These are phyloP conservation scores for Sesamia inferens DNA, from an alignment of 2,888 invertebrate species.

Conservation along the genomic window DNA sequence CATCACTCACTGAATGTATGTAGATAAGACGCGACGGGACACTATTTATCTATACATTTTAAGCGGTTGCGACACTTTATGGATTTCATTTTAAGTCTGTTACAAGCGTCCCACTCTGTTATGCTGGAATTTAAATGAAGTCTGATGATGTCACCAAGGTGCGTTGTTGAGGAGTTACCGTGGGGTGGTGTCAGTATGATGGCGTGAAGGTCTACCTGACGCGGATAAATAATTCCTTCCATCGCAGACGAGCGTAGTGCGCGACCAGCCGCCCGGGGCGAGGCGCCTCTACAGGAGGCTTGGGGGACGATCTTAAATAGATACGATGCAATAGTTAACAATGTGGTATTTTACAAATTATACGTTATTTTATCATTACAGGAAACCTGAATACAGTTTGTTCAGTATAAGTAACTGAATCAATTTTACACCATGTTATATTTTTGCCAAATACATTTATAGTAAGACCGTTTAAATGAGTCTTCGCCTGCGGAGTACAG, in stretches of 20 bases:
- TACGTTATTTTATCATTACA: neutral
- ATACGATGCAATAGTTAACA: neutral
- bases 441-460: too few relatives aligned
- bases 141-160: slow-evolving; percentile 14
- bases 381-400: too few relatives aligned
- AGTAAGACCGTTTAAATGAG: too few relatives aligned
- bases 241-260: slow-evolving; percentile 67
- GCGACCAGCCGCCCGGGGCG: slow-evolving; percentile 52
- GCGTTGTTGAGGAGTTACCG: neutral
- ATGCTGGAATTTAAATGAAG: slow-evolving; percentile 4
- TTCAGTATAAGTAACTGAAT: too few relatives aligned
- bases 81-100: slow-evolving; percentile 1
- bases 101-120: slow-evolving; percentile 11
- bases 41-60: neutral
- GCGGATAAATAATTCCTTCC: slow-evolving; percentile 75
- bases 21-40: neutral
- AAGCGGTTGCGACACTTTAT: slow-evolving; percentile 2
- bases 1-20: neutral
- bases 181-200: slow-evolving; percentile 13
- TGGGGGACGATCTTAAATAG: slow-evolving; percentile 63
- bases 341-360: neutral
- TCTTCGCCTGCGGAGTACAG: too few relatives aligned
- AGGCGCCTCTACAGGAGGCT: slow-evolving; percentile 59
- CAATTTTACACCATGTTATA: too few relatives aligned
- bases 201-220: slow-evolving; percentile 61